phyloP scores from a whole-genome alignment of 2,797 vertebrate genomes.

The Prunella strophiata region DNA sequence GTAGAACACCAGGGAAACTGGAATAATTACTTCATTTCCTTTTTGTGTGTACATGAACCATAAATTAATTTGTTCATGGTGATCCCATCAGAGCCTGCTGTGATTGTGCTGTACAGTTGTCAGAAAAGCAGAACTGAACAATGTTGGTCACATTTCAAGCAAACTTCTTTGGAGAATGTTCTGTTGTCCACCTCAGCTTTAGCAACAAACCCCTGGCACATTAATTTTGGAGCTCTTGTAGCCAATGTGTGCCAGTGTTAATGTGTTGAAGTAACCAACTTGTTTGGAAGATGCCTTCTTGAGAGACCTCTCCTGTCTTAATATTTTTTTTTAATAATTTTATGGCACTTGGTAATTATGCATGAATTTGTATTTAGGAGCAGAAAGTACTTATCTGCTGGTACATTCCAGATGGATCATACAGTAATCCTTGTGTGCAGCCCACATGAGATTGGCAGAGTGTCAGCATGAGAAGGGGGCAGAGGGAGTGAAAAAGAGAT shows the following conservation, averaged over 20 bases:
- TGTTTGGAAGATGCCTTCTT: not conserved
- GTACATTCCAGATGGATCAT: constrained; percentile 71
- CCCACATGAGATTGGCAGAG: constrained; percentile 62
- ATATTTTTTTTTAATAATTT: not conserved
- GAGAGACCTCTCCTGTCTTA: not conserved
- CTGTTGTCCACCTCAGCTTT: not conserved
- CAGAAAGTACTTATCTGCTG: constrained; percentile 60
- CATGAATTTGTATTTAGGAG: constrained; percentile 49
- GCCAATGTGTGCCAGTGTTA: not conserved
- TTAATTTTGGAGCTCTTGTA: not conserved
- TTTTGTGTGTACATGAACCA: not conserved
- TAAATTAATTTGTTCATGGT: not conserved
- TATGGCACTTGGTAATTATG: not conserved
- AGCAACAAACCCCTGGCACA: not conserved
- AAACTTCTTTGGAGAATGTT: not conserved
- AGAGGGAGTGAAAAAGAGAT: constrained; percentile 64
- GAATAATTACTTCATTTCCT: not conserved
- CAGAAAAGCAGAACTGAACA: not conserved
- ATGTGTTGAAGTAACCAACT: not conserved
- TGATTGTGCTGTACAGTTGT: not conserved
- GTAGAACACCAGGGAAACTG: not conserved
- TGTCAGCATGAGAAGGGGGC: constrained; percentile 61
- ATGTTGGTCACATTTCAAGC: not conserved
- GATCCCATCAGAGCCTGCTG: not conserved
- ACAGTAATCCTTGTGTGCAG: constrained; percentile 73